Evolutionary conservation across 1,140 invertebrate species (phyloP), one percentile per base, ranked within the genome.

Genomic region (Apis florea): DNA sequence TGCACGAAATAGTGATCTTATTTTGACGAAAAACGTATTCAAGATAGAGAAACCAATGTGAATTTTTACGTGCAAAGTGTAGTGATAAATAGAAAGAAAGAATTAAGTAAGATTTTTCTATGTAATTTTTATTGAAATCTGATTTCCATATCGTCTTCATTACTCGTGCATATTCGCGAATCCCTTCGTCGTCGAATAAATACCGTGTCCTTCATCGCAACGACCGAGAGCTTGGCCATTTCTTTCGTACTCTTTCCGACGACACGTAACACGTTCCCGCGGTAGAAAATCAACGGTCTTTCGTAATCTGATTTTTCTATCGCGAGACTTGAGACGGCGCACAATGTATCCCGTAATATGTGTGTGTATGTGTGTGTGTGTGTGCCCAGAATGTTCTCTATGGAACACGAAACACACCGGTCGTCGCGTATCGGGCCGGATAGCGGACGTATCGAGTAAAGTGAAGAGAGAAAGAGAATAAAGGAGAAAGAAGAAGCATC

Each of bases 111-210:
- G 19, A 53, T 26, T 61, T 19, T 21, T 21, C 31, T 9, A 47
- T 49, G 70, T 59, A 21, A 12, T 67, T 69, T 66, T 67, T 70
- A 49, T 49, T 69, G 49, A 26, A 77, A 69, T 66, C n/a, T 53
- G 58, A 51, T 69, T 70, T 54, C 56, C 80, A 70, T 82, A 77
- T 77, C 74, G 49, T 64, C 74, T 63, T 82, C 64, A 31, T 49
- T 31, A 82, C 74, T 63, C 56, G 74, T 77, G 80, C 73, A 66
- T 56, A 54, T 82, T 51, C 51, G 73, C 79, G 79, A 76, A 54
- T 66, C 49, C 69, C 49, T 64, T 59, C 64, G 19, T 15, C 19
- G 13, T 9, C 72, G 17, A 49, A 17, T 47, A 19, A 47, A 49
- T 31, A 26, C 70, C 61, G 51, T n/a, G 79, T 68, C 63, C 63